Percentiles rank a stretch among this genome's conserved stretches.
Evolutionary conservation across 1,140 invertebrate species (phyloP).

Genomic region (Calliopsis andreniformis): DNA sequence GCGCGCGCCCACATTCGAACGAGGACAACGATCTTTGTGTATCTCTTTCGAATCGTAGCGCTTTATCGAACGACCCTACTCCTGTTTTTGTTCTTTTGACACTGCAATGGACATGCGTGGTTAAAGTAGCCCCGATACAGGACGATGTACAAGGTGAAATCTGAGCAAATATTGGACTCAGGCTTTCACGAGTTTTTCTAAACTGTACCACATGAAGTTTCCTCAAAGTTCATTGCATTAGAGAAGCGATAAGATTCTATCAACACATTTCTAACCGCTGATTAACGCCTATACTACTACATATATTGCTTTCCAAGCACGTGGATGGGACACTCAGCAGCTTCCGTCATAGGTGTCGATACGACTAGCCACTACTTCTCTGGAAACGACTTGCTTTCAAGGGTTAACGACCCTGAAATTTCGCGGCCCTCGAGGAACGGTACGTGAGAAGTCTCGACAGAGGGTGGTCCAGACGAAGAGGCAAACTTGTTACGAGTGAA

Average conservation of each 20-base stretch:
- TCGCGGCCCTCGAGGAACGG: constrained; percentile 10
- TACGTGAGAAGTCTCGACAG: neutral
- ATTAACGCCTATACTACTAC: neutral
- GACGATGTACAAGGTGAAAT: too few species aligned
- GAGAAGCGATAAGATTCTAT: too few species aligned
- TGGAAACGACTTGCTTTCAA: constrained; percentile 34
- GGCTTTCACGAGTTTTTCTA: too few species aligned
- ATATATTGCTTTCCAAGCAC: neutral
- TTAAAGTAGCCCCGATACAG: too few species aligned
- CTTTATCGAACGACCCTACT: neutral
- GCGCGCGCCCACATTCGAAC: constrained; percentile 35
- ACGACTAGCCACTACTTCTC: constrained; percentile 4
- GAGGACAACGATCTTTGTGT: constrained; percentile 51
- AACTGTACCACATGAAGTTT: too few species aligned
- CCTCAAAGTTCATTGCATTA: too few species aligned
- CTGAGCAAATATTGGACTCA: too few species aligned
- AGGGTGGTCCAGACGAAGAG: constrained; percentile 8
- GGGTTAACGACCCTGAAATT: constrained; percentile 56
- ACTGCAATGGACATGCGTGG: too few species aligned
- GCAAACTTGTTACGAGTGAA: too few species aligned
- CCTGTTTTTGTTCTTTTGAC: neutral
- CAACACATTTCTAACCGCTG: neutral
- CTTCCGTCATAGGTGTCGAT: neutral
- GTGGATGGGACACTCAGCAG: neutral
- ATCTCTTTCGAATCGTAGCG: constrained; percentile 30